Evolutionary conservation across 1,140 invertebrate species (phyloP).

Genomic region (Vollenhovia emeryi): DNA sequence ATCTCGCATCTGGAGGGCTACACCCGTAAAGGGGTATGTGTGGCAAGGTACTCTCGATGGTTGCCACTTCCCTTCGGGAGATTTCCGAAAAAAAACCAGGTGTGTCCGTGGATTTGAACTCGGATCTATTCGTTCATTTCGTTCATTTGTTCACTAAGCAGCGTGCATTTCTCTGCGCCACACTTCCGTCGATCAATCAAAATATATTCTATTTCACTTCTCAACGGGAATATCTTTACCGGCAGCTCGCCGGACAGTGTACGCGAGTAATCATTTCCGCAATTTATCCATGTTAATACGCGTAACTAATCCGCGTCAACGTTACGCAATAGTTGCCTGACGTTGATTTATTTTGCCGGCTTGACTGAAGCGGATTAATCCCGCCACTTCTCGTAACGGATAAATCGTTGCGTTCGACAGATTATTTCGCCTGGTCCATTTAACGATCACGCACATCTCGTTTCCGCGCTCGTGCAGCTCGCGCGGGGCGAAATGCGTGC

Average conservation of each 20-base stretch:
- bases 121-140: no score
- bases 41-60: no score
- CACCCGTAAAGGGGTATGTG: no score
- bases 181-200: constrained; percentile 27
- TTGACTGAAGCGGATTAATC: constrained; percentile 24
- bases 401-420: constrained; percentile 21
- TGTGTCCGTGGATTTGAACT: no score
- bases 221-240: neutral
- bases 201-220: neutral
- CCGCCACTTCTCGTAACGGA: neutral
- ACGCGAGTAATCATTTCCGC: neutral
- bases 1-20: no score
- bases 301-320: constrained; percentile 34
- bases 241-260: neutral
- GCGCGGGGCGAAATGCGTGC: neutral
- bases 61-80: no score
- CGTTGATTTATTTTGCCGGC: constrained; percentile 38
- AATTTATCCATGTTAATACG: constrained; percentile 41
- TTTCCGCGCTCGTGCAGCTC: neutral
- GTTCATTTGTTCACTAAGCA: no score
- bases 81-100: no score
- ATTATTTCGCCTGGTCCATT: constrained; percentile 44
- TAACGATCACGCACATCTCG: constrained; percentile 5
- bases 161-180: no score
- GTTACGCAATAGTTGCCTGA: neutral